Percentiles rank a stretch among this genome's conserved stretches.
These are phyloP conservation scores for Tamias sibiricus DNA, from an alignment of 2,113 vertebrate species.

Conservation along the genomic window DNA sequence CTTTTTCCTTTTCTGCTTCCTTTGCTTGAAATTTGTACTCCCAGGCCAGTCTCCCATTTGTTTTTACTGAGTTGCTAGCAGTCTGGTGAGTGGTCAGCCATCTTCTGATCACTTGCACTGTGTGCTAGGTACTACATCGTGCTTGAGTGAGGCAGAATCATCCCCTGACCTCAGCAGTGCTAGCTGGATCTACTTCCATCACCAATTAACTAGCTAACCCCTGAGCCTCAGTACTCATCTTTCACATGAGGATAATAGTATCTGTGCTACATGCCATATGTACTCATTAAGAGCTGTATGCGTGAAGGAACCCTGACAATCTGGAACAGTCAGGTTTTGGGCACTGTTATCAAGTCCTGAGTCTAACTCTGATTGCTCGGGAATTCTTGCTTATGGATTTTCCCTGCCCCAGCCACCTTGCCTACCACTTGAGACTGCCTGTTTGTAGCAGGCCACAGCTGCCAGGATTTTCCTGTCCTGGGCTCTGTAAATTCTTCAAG, in stretches of 20 bases:
- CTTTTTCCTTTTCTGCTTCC: neutral
- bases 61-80: conserved; percentile 9
- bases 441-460: neutral
- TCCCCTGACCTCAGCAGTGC: neutral
- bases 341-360: neutral
- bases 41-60: neutral
- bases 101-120: neutral
- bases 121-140: neutral
- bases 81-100: neutral
- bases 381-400: neutral
- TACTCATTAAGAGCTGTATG: conserved; percentile 1
- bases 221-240: conserved; percentile 28
- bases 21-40: neutral
- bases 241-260: neutral
- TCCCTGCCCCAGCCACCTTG: neutral
- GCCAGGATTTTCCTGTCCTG: neutral
- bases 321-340: neutral
- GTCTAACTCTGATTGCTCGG: neutral
- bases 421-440: neutral
- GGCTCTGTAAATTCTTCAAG: neutral
- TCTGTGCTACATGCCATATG: neutral
- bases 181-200: neutral
- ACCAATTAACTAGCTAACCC: neutral
- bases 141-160: neutral
- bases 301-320: neutral